These are phyloP conservation scores for Aphaenogaster floridana DNA, from an alignment of 1,140 invertebrate genomes.

Conservation along the genomic window DNA sequence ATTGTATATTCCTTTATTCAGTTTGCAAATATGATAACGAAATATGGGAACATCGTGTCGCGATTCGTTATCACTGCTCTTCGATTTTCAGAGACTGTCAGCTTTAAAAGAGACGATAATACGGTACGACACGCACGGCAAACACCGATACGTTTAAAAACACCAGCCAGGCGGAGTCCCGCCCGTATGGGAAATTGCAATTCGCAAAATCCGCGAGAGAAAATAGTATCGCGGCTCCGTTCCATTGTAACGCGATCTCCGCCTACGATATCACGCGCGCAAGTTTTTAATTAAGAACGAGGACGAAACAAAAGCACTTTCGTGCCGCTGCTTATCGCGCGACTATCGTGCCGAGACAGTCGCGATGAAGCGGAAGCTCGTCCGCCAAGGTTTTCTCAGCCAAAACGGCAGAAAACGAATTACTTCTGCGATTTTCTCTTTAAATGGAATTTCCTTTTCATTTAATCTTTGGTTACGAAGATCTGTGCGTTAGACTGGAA, in stretches of 20 bases:
- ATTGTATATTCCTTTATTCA: background rate
- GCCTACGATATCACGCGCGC: background rate
- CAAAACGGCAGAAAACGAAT: background rate
- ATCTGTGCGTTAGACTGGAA: background rate
- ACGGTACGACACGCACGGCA: background rate
- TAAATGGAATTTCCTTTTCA: background rate
- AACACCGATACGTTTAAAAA: background rate
- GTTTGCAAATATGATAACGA: background rate
- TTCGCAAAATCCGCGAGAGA: background rate
- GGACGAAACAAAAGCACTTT: background rate
- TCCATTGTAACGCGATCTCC: constrained; percentile 2
- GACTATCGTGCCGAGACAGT: background rate
- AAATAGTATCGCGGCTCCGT: background rate
- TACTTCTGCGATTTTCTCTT: background rate
- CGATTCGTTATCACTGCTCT: background rate
- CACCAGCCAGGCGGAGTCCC: background rate
- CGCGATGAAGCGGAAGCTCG: background rate
- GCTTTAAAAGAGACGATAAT: background rate
- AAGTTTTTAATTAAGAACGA: constrained; percentile 38
- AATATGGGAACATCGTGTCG: background rate
- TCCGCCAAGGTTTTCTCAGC: too few species aligned
- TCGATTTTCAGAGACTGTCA: background rate
- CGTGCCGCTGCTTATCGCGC: background rate
- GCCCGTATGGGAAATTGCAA: background rate
- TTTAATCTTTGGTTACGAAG: background rate